phyloP scores from a whole-genome alignment of 2,888 invertebrate species.

The Brenthis daphne region DNA sequence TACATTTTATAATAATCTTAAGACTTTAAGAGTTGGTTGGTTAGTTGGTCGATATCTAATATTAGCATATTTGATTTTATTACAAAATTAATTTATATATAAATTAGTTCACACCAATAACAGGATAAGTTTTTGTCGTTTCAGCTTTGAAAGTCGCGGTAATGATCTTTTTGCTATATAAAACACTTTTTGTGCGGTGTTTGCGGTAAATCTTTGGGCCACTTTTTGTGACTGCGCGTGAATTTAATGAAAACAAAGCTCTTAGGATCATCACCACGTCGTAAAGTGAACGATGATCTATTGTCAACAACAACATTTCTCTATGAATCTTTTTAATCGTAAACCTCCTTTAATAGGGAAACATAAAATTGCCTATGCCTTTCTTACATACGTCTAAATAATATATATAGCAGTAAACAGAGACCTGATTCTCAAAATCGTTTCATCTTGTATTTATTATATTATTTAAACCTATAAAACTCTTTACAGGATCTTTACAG shows the following conservation, averaged over 20 bases:
- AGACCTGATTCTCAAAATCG: too few species aligned
- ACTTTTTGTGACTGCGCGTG: conserved; percentile 18
- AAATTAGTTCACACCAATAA: conserved; percentile 18
- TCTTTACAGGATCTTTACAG: too few species aligned
- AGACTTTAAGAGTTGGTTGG: too few species aligned
- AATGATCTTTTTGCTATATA: conserved; percentile 24
- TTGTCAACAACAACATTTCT: background rate
- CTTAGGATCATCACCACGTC: conserved; percentile 11
- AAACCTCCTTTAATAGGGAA: too few species aligned
- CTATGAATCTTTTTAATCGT: too few species aligned
- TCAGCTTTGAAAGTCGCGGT: conserved; percentile 13
- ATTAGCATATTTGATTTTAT: background rate
- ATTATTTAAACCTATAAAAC: too few species aligned
- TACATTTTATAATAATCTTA: too few species aligned
- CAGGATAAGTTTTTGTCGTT: conserved; percentile 20
- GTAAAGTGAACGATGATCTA: conserved; percentile 3
- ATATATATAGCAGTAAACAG: too few species aligned
- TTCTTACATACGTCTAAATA: too few species aligned
- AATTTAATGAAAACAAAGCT: conserved; percentile 22
- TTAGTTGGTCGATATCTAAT: background rate
- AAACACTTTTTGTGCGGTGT: conserved; percentile 19
- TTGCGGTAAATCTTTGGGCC: conserved; percentile 10
- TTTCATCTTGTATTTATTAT: too few species aligned
- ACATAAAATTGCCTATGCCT: too few species aligned
- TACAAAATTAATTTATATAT: conserved; percentile 1